Conservation (phyloP, 2,888 invertebrate genomes). For the Dryomyza anilis region DNA sequence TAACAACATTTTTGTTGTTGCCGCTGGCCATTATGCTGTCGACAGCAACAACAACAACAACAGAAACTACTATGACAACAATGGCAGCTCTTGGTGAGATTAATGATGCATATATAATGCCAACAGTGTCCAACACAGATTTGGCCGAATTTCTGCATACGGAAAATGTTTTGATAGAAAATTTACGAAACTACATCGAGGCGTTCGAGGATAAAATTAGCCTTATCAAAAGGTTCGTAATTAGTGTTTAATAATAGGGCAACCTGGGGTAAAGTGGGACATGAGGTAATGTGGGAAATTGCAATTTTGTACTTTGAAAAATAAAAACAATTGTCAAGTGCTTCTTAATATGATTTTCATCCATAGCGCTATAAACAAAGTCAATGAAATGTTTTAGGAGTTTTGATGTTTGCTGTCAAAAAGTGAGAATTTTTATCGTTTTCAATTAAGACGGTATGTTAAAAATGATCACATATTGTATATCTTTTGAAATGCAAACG, state of each 20-base stretch:
- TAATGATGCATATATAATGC: no score
- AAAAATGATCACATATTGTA: no score
- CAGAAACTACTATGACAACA: no score
- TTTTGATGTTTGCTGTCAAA: no score
- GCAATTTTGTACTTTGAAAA: no score
- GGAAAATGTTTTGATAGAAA: constrained; percentile 46
- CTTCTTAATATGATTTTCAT: no score
- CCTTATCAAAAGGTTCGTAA: constrained; percentile 40
- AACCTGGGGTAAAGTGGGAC: not conserved
- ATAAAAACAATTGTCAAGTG: no score
- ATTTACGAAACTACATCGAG: constrained; percentile 46
- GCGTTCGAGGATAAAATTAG: constrained; percentile 42
- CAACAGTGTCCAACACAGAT: constrained; percentile 29
- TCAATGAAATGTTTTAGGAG: no score
- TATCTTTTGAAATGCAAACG: no score
- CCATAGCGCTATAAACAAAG: no score
- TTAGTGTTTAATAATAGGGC: not conserved
- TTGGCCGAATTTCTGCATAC: constrained; percentile 44
- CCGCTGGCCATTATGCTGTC: not conserved
- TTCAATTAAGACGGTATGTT: no score
- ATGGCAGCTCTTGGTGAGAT: not conserved
- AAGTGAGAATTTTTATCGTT: no score
- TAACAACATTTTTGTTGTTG: not conserved
- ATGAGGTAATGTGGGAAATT: not conserved
- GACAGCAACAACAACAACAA: constrained; percentile 10